A percentile compares a stretch with the other conserved stretches of the same genome.
phyloP scores from a whole-genome alignment of 2,797 vertebrate species.

The Sebastes trivittatus region DNA sequence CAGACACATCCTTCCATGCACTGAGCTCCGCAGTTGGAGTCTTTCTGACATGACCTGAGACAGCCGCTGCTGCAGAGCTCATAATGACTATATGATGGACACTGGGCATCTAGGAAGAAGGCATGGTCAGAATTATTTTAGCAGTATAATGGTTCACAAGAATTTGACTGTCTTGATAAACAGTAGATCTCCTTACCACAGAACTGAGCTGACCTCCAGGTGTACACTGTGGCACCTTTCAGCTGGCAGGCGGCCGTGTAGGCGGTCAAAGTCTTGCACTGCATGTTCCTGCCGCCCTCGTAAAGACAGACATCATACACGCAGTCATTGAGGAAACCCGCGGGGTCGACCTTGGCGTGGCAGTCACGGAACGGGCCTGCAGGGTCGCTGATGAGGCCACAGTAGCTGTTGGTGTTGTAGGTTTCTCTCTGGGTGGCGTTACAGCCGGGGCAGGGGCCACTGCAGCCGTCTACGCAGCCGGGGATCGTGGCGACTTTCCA shows the following conservation, averaged over 20 bases:
- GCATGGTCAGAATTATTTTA: not conserved
- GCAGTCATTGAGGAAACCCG: constrained; percentile 75
- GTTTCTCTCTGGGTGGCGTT: not conserved
- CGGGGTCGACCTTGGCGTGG: constrained; percentile 66
- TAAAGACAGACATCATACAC: constrained; percentile 78
- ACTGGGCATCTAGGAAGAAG: constrained; percentile 71
- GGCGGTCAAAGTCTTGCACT: constrained; percentile 75
- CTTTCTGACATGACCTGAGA: constrained; percentile 68
- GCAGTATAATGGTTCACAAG: not conserved
- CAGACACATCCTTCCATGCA: constrained; percentile 86
- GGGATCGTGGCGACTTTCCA: constrained; percentile 73
- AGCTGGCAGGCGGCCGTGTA: constrained; percentile 78
- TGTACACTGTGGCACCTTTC: constrained; percentile 57
- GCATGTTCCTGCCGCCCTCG: constrained; percentile 43
- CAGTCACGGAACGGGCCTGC: constrained; percentile 78
- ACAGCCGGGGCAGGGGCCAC: constrained; percentile 62
- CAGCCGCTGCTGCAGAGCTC: constrained; percentile 76
- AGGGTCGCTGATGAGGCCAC: constrained; percentile 75
- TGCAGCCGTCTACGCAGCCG: constrained; percentile 75
- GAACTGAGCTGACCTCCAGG: constrained; percentile 75
- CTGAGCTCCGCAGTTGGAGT: constrained; percentile 52
- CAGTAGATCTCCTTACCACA: constrained; percentile 79
- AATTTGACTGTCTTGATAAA: not conserved
- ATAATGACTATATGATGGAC: constrained; percentile 81
- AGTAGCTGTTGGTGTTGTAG: constrained; percentile 63